Percentiles rank a stretch among this genome's conserved stretches.
These are phyloP conservation scores for Pyrrhosoma nymphula DNA, from an alignment of 2,888 invertebrate species.

Conservation along the genomic window DNA sequence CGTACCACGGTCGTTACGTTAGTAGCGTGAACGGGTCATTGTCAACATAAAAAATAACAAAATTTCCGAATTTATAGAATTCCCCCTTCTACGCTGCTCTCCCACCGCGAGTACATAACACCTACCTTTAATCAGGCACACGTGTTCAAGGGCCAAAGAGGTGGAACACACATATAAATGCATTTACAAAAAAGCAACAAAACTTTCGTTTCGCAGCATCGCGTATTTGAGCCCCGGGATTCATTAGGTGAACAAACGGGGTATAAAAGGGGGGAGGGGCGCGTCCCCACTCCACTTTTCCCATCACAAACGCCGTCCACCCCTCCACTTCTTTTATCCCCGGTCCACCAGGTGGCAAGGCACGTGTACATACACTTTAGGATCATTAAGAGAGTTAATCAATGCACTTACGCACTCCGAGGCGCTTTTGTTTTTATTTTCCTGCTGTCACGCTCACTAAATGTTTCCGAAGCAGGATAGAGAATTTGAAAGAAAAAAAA, in stretches of 20 bases:
- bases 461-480: background rate
- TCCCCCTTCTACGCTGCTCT: background rate
- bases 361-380: background rate
- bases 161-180: background rate
- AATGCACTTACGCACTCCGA: background rate
- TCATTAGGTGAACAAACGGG: background rate
- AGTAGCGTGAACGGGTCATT: no score
- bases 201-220: background rate
- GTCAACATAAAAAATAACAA: background rate
- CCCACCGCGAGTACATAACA: background rate
- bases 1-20: no score
- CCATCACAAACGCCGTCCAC: background rate
- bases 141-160: background rate
- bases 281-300: no score
- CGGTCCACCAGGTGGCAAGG: background rate
- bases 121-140: background rate
- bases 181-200: background rate
- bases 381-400: conserved; percentile 1
- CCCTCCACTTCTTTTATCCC: background rate
- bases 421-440: background rate
- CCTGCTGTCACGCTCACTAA: background rate
- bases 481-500: background rate
- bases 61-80: background rate
- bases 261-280: background rate
- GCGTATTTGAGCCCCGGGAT: background rate